Evolutionary conservation across 2,113 vertebrate genomes (phyloP).

Genomic region (Ammospiza nelsoni): DNA sequence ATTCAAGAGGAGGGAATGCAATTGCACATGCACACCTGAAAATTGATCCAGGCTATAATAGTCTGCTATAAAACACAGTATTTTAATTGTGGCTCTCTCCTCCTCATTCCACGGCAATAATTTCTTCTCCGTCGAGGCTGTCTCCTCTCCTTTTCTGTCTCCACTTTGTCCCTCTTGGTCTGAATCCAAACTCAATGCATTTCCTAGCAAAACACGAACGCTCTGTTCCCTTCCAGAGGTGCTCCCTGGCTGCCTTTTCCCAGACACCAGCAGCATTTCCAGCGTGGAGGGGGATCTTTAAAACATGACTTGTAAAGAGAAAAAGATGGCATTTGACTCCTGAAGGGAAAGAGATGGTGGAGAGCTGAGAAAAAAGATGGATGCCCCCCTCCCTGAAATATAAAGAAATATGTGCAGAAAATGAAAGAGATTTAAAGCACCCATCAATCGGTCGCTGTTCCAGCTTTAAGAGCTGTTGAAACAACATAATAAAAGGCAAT

Average conservation of each 20-base stretch:
- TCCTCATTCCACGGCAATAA: background rate
- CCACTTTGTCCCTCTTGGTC: background rate
- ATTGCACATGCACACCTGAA: background rate
- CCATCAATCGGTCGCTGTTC: constrained; percentile 72
- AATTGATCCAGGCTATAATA: constrained; percentile 22
- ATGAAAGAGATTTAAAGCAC: constrained; percentile 78
- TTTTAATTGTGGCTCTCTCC: constrained; percentile 48
- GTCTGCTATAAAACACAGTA: background rate
- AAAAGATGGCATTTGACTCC: constrained; percentile 63
- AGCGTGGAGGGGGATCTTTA: background rate
- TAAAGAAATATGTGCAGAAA: constrained; percentile 75
- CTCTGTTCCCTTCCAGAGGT: background rate
- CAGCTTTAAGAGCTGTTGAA: constrained; percentile 84
- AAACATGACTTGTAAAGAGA: constrained; percentile 59
- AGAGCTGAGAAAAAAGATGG: constrained; percentile 3
- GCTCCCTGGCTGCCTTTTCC: constrained; percentile 29
- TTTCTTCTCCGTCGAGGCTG: background rate
- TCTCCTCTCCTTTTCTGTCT: background rate
- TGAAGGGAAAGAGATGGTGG: constrained; percentile 12
- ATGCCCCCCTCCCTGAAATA: constrained; percentile 24
- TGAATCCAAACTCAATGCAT: background rate
- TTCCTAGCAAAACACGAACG: background rate
- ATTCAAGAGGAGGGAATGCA: background rate
- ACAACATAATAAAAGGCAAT: constrained; percentile 85
- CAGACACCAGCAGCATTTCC: background rate